Conservation (phyloP, 2,797 vertebrate genomes). For the Caiman crocodilus region DNA sequence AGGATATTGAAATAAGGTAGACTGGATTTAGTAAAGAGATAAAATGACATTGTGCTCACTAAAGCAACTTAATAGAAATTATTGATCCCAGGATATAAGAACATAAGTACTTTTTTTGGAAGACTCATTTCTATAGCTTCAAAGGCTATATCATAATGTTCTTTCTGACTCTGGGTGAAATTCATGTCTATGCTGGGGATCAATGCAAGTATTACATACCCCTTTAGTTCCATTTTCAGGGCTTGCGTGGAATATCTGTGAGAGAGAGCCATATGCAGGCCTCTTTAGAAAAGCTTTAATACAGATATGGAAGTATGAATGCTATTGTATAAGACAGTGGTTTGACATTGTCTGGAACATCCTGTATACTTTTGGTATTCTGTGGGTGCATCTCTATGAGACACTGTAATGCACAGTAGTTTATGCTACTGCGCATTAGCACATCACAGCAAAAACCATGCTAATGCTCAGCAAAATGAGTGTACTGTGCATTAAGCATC, state of each 20-base stretch:
- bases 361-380: no score
- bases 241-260: neutral
- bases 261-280: neutral
- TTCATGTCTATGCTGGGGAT: neutral
- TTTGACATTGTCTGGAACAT: no score
- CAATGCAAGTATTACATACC: neutral
- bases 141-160: neutral
- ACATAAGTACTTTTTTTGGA: neutral
- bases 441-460: no score
- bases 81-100: neutral
- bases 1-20: neutral
- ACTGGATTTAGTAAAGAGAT: neutral
- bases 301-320: no score
- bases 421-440: no score
- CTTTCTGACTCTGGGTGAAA: neutral
- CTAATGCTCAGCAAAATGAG: no score
- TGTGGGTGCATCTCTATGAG: no score
- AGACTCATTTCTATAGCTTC: neutral
- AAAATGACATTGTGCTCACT: no score
- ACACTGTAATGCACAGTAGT: no score
- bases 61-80: neutral
- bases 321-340: no score
- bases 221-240: neutral
- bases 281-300: neutral
- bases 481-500: no score